Conservation (phyloP, 2,888 invertebrate species). For the Caenorhabditis sinica region DNA sequence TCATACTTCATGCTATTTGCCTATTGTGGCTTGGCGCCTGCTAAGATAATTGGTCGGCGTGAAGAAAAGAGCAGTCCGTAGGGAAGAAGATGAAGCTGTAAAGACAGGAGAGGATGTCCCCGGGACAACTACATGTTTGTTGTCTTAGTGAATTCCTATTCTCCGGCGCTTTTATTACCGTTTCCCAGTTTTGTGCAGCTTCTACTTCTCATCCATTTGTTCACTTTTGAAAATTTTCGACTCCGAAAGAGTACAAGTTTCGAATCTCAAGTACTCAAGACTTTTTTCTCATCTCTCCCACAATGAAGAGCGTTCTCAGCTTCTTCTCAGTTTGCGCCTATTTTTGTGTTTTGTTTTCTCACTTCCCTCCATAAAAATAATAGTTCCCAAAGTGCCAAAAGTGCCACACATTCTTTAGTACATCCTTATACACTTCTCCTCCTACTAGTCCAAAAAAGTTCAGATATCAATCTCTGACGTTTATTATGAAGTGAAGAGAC, state of each 20-base stretch:
- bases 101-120: slow-evolving; percentile 40
- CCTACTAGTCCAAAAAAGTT: slow-evolving; percentile 46
- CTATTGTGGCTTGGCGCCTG: slow-evolving; percentile 50
- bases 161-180: neutral
- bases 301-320: neutral
- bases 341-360: slow-evolving; percentile 1
- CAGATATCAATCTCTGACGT: slow-evolving; percentile 69
- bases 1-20: slow-evolving; percentile 51
- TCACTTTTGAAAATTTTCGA: neutral
- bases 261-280: too few species aligned
- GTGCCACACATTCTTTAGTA: slow-evolving; percentile 16
- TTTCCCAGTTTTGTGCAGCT: neutral
- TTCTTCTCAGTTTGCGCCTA: neutral
- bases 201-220: neutral
- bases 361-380: neutral
- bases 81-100: slow-evolving; percentile 10
- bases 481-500: slow-evolving; percentile 67
- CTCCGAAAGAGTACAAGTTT: too few species aligned
- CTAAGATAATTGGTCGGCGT: slow-evolving; percentile 59
- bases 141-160: slow-evolving; percentile 7
- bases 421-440: slow-evolving; percentile 19
- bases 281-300: too few species aligned
- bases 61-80: slow-evolving; percentile 29
- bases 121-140: slow-evolving; percentile 11
- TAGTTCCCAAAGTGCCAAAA: slow-evolving; percentile 9